Evolutionary conservation across 2,797 vertebrate genomes (phyloP).

Genomic region (Luscinia megarhynchos): DNA sequence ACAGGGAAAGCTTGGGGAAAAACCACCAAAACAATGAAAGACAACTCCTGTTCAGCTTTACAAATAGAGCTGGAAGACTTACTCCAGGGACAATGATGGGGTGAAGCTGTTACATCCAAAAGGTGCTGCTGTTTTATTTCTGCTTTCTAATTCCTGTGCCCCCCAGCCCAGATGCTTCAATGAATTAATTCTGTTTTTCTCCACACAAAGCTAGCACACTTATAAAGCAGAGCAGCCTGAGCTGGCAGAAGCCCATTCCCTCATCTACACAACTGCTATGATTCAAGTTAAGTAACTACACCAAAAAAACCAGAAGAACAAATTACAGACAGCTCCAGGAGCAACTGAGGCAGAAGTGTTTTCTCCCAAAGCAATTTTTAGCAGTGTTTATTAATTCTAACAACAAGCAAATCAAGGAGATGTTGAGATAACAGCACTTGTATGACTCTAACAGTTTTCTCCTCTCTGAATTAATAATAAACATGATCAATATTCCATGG

Average conservation of each 20-base stretch:
- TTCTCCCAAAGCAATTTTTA: neutral
- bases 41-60: neutral
- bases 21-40: neutral
- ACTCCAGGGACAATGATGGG: neutral
- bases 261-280: neutral
- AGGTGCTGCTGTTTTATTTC: rapidly evolving
- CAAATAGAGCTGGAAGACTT: neutral
- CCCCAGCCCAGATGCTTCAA: neutral
- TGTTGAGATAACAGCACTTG: neutral
- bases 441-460: neutral
- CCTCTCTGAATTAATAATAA: neutral
- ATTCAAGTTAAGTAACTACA: neutral
- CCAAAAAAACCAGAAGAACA: neutral
- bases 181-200: neutral
- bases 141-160: neutral
- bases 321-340: neutral
- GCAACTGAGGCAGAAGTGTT: neutral
- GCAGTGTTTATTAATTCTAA: neutral
- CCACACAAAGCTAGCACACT: neutral
- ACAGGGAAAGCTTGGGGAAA: neutral
- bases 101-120: neutral
- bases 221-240: neutral
- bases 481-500: neutral
- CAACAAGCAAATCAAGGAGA: neutral
- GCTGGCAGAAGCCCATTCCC: neutral